Conservation (phyloP, 1,140 invertebrate genomes). For the Oppia nitens region DNA sequence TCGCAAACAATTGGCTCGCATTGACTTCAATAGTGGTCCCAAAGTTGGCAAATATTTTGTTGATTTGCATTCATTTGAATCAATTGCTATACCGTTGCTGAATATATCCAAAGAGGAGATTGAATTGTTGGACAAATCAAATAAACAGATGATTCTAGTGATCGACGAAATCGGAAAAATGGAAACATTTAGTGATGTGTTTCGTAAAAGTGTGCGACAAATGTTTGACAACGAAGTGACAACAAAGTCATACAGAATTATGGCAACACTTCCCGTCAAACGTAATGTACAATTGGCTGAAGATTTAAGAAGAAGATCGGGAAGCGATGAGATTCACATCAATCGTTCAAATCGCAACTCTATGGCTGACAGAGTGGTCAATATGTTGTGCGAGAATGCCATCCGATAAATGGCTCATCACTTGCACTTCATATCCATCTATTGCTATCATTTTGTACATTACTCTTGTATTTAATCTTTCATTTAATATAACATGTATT, state of each 20-base stretch:
- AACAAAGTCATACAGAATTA: background rate
- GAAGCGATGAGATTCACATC: background rate
- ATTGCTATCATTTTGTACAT: background rate
- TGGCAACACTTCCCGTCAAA: background rate
- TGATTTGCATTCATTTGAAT: slow-evolving; percentile 39
- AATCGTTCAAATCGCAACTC: background rate
- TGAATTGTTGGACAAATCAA: no score
- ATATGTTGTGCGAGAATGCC: background rate
- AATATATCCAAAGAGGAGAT: background rate
- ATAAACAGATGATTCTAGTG: slow-evolving; percentile 25
- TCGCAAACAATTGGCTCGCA: background rate
- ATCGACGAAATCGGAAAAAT: slow-evolving; percentile 52
- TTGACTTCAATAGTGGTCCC: slow-evolving; percentile 19
- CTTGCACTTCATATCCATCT: background rate
- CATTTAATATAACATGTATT: background rate
- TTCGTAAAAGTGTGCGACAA: slow-evolving; percentile 22
- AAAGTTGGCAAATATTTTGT: slow-evolving; percentile 42
- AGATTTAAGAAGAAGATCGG: background rate
- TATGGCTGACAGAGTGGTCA: background rate
- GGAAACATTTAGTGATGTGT: slow-evolving; percentile 42
- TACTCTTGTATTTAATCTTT: background rate
- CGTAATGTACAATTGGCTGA: background rate
- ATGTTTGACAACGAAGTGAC: background rate
- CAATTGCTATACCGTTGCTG: slow-evolving; percentile 33
- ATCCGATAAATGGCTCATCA: background rate